These are phyloP conservation scores for Athalia circularis DNA, from an alignment of 2,888 invertebrate species.

Conservation along the genomic window DNA sequence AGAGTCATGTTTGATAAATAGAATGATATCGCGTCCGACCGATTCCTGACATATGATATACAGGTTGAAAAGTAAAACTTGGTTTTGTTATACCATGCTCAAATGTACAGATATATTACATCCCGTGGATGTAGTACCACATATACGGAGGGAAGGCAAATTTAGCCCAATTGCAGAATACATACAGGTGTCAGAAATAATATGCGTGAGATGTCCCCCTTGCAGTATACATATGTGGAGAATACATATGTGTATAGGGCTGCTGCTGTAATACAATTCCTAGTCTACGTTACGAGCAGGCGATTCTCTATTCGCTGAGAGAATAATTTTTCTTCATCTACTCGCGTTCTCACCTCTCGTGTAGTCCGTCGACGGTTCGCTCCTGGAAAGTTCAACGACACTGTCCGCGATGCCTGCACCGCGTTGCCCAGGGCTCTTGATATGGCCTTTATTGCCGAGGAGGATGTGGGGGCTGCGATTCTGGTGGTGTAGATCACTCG, in stretches of 20 bases:
- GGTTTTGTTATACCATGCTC: too few relatives aligned
- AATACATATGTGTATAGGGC: too few relatives aligned
- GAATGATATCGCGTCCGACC: too few relatives aligned
- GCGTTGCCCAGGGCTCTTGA: conserved; percentile 63
- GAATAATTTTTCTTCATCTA: background rate
- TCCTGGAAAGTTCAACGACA: conserved; percentile 62
- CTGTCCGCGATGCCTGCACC: conserved; percentile 57
- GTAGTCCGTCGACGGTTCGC: conserved; percentile 66
- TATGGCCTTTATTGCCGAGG: conserved; percentile 19
- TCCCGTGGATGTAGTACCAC: too few relatives aligned
- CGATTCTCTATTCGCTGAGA: too few relatives aligned
- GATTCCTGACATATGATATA: too few relatives aligned
- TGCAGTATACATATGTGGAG: too few relatives aligned
- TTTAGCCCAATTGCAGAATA: conserved; percentile 19
- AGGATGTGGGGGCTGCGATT: conserved; percentile 55
- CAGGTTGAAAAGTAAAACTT: too few relatives aligned
- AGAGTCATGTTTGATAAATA: too few relatives aligned
- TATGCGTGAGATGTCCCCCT: background rate
- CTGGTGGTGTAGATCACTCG: conserved; percentile 53
- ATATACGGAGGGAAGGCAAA: background rate
- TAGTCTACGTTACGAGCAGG: too few relatives aligned
- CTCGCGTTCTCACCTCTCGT: conserved; percentile 63
- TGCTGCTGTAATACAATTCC: too few relatives aligned
- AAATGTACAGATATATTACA: too few relatives aligned
- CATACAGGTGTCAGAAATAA: background rate